Base-by-base conservation (phyloP, 2,113 vertebrate species). In the Thomomys bottae region DNA sequence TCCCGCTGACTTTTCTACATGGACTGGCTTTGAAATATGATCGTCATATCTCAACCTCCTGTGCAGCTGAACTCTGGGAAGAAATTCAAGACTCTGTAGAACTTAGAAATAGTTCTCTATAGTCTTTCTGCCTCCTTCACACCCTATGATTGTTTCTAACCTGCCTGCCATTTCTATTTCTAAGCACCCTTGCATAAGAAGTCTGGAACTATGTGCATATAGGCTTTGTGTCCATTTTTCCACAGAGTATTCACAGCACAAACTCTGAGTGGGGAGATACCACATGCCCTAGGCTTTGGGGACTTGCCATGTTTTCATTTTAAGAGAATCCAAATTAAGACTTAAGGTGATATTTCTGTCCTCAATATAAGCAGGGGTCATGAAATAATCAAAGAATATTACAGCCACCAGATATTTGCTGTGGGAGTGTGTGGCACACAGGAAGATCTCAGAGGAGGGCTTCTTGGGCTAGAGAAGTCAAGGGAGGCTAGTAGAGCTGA, bases 351-450 rank as follows among this genome's bases (percentile, higher is more conserved):
- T n/a, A 67, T 61, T 71, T 30, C 68, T n/a, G 57, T 42, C 42
- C 38, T 59, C 28, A 81, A 11, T 61, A 34, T 11, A 2, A 9
- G n/a, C 23, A 21, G 23, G 18, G 71, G 45, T 80, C 18, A 71
- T 61, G n/a, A 88, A 82, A 61, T n/a, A 88, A 71, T 12, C 6
- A 77, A 81, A 63, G n/a, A 78, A 89, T 45, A 87, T 75, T 81
- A 63, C 42, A 81, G 38, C 57, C 45, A 80, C 12, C 76, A 92
- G 49, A 59, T 57, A 92, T 45, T 75, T 36, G 45, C 42, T 17
- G 3, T n/a, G 5, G 75, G 40, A 76, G 12, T 40, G 6, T 57
- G 45, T n/a, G 20, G 3, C 64, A 24, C 14, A n/a, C 2, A 77
- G 73, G 78, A 73, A 73, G 38, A 68, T 45, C 63, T 70, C 71